These are phyloP conservation scores for Triops longicaudatus DNA, from an alignment of 1,140 invertebrate species.

Conservation along the genomic window DNA sequence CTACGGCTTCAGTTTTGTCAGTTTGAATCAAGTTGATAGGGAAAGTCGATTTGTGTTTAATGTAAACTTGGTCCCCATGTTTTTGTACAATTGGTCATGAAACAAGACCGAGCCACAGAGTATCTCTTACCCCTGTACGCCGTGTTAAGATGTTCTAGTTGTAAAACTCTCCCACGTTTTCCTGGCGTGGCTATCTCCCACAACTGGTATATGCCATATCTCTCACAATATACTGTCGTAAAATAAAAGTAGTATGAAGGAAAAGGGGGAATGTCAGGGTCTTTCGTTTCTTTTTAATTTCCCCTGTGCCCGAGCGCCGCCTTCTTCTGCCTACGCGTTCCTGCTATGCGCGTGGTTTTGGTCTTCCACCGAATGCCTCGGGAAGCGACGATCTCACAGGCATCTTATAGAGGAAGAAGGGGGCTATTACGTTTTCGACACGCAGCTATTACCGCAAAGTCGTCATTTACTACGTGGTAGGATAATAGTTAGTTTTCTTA, in stretches of 20 bases:
- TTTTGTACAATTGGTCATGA: background rate
- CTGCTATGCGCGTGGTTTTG: background rate
- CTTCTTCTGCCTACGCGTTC: background rate
- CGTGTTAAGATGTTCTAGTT: background rate
- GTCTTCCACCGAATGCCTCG: background rate
- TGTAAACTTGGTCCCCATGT: background rate
- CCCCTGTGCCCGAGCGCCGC: background rate
- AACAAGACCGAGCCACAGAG: background rate
- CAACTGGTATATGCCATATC: background rate
- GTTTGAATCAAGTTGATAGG: background rate
- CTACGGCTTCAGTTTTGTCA: too few relatives aligned
- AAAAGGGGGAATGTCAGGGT: background rate
- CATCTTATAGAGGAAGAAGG: background rate
- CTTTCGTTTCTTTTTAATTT: background rate
- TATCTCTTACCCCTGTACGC: background rate
- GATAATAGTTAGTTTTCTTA: background rate
- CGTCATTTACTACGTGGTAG: background rate
- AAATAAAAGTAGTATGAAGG: background rate
- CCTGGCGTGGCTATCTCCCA: background rate
- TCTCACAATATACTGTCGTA: background rate
- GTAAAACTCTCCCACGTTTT: constrained; percentile 2
- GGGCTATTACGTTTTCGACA: constrained; percentile 15
- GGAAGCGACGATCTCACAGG: background rate
- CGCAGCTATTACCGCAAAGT: constrained; percentile 5
- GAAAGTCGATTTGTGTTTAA: background rate